These are phyloP conservation scores for Daktulosphaira vitifoliae DNA, from an alignment of 1,140 invertebrate genomes.

Conservation along the genomic window DNA sequence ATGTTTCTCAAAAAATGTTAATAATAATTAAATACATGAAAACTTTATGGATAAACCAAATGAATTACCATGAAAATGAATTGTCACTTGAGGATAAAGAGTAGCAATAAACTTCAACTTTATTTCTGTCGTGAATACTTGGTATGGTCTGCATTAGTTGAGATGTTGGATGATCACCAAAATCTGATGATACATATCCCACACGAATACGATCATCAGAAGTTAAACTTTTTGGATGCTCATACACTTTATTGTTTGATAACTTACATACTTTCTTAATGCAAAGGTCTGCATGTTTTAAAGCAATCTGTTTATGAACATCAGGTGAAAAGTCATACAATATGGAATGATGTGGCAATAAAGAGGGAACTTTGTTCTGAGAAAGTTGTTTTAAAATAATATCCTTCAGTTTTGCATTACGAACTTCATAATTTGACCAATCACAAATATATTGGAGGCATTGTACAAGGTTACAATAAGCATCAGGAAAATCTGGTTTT, in stretches of 20 bases:
- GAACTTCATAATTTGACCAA: constrained; percentile 91
- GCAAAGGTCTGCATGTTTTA: constrained; percentile 90
- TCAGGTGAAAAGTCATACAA: constrained; percentile 93
- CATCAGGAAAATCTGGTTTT: constrained; percentile 99
- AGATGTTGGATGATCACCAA: constrained; percentile 98
- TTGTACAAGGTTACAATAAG: constrained; percentile 97
- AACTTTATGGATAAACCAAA: too few species aligned
- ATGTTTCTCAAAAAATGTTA: not conserved
- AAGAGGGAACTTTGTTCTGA: constrained; percentile 89
- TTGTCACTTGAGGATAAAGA: constrained; percentile 92
- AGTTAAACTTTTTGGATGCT: constrained; percentile 55
- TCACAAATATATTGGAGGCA: constrained; percentile 98
- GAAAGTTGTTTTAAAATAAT: constrained; percentile 94
- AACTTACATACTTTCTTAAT: constrained; percentile 88
- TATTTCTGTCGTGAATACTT: constrained; percentile 76
- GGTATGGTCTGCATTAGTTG: constrained; percentile 99
- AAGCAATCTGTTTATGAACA: constrained; percentile 88
- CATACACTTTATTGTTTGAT: constrained; percentile 70
- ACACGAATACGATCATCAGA: constrained; percentile 65
- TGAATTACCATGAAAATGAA: constrained; percentile 53
- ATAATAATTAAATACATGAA: too few species aligned
- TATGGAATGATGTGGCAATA: constrained; percentile 99
- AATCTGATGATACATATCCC: constrained; percentile 98
- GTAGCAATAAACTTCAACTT: constrained; percentile 97
- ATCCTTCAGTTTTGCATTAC: constrained; percentile 89